phyloP scores from a whole-genome alignment of 2,797 vertebrate genomes.

The Picus viridis region DNA sequence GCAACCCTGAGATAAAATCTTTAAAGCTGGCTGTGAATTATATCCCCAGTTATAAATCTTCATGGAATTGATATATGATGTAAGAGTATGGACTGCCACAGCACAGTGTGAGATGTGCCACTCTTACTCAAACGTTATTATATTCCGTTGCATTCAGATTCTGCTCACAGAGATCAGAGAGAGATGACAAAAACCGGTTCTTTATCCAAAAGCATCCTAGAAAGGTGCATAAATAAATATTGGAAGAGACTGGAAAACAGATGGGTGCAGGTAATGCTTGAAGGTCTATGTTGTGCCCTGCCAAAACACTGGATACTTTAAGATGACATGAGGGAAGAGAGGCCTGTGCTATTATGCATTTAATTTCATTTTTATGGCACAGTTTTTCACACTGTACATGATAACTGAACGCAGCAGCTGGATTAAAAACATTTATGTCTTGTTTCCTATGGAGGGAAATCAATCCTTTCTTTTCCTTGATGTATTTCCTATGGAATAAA shows the following conservation, averaged over 20 bases:
- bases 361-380: slow-evolving; percentile 50
- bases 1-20: background rate
- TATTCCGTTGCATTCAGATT: background rate
- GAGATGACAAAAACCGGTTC: background rate
- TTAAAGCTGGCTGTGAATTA: background rate
- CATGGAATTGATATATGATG: background rate
- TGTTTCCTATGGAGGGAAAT: slow-evolving; percentile 49
- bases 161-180: background rate
- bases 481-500: slow-evolving; percentile 53
- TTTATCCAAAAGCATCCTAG: background rate
- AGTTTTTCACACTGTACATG: slow-evolving; percentile 32
- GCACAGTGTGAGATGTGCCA: background rate
- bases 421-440: slow-evolving; percentile 53
- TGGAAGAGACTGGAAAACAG: background rate
- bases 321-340: slow-evolving; percentile 5
- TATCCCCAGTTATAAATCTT: slow-evolving; percentile 5
- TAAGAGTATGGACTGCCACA: background rate
- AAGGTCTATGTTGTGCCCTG: background rate
- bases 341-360: slow-evolving; percentile 8
- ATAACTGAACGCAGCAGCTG: slow-evolving; percentile 39
- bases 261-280: background rate
- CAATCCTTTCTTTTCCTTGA: slow-evolving; percentile 48
- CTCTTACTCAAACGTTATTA: background rate
- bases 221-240: background rate
- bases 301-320: slow-evolving; percentile 8